Evolutionary conservation across 2,113 vertebrate species (phyloP), one percentile per base, ranked within the genome.

Genomic region (Takifugu flavidus): DNA sequence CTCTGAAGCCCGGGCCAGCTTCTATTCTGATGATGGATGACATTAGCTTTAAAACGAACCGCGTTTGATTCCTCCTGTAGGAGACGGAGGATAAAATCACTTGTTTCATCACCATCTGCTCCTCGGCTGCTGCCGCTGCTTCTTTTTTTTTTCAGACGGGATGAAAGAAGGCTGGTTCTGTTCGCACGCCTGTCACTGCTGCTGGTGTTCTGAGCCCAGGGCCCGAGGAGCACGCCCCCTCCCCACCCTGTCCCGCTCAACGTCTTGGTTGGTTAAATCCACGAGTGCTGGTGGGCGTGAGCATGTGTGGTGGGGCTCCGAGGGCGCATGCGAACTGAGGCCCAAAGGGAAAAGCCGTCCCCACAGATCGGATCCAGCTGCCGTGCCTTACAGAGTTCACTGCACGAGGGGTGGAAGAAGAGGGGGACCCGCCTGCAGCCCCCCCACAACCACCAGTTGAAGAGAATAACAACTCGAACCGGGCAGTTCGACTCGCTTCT

Each of bases 291-390:
- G 83, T 85, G 71, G 72, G 82, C 67, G 80, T 84, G 79, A 67
- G 81, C 56, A 49, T 83, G 49, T 56, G 61, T 34, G 67, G 54
- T 51, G 75, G 71, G 62, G 60, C 59, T 83, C 46, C 59, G 57
- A 77, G 70, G 74, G 83, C 86, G 86, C 88, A 90, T 86, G 89
- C 83, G 83, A 75, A 75, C 81, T 81, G 88, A 86, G 88, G 87
- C 85, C 87, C 77, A 67, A 62, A 67, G 72, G 86, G 89, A 82
- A 80, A 80, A 84, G 80, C 75, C 77, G 81, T 86, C 71, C 72
- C 62, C 84, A 69, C 72, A 86, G 83, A 90, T 84, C 81, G 77
- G 75, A 86, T 80, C 82, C 88, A 88, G 88, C 88, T 87, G 85
- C 77, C 71, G 59, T 71, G 75, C 77, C 87, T 82, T 74, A 86